Evolutionary conservation across 2,888 invertebrate genomes (phyloP).

Genomic region (Xestia ashworthii): DNA sequence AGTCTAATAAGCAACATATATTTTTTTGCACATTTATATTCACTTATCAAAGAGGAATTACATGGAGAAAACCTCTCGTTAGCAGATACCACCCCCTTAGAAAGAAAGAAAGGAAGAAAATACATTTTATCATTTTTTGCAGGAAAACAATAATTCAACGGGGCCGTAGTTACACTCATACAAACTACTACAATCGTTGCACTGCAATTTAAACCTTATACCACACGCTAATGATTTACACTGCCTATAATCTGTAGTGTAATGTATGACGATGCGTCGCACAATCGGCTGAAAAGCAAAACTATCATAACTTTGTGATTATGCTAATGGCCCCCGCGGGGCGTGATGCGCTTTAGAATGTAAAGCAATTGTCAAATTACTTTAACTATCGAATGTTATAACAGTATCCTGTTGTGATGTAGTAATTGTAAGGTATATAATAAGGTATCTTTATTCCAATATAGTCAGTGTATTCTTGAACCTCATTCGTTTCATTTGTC

Average conservation of each 20-base stretch:
- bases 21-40: no score
- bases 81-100: no score
- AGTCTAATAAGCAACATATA: no score
- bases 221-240: neutral
- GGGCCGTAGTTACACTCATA: neutral
- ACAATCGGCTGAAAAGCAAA: constrained; percentile 43
- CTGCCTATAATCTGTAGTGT: neutral
- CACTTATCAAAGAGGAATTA: no score
- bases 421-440: no score
- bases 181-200: neutral
- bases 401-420: neutral
- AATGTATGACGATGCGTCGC: constrained; percentile 6
- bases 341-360: constrained; percentile 21
- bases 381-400: constrained; percentile 6
- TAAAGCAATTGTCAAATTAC: constrained; percentile 41
- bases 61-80: no score
- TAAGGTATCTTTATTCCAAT: no score
- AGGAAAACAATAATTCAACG: constrained; percentile 5
- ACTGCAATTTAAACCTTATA: constrained; percentile 28
- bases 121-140: no score
- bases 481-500: no score
- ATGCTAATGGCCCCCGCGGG: constrained; percentile 32
- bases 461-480: no score
- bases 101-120: no score
- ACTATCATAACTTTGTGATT: constrained; percentile 47